Evolutionary conservation across 2,888 invertebrate genomes (phyloP), one percentile per base, ranked within the genome.

Genomic region (Drosophila bunnanda): DNA sequence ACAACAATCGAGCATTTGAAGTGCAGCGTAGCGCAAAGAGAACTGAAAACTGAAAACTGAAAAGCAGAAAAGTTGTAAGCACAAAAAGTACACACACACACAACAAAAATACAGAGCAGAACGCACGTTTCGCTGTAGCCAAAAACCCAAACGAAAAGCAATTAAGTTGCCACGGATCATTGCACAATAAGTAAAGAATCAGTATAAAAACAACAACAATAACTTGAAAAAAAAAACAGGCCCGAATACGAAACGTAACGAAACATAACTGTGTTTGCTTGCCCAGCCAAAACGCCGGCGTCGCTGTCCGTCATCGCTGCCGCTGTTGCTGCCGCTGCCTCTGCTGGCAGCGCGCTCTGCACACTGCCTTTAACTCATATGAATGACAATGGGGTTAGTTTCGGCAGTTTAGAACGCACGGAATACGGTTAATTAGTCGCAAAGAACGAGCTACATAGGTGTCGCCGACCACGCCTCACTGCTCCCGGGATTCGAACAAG

Each of bases 101-200:
- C 25, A 25, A 71, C 50, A 78, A 70, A 75, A 70, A 70, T 74
- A 36, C 53, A n/a, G 34, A 53, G 34, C 54, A 25, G 54, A 54
- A 54, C 46, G 65, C 39, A 59, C 77, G 54, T 56, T 48, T 68
- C 70, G 48, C 67, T 68, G 44, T 78, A 67, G 79, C 77, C 80
- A 80, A 82, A 83, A 79, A 78, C 75, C 75, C 76, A 86, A 89
- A 86, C 84, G 78, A 82, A 89, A 86, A 88, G 81, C 79, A 85
- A 86, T 89, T 88, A 89, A 89, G 77, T 83, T 78, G 89, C 78
- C 77, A 80, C 84, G 88, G 82, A 81, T 88, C 88, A 88, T 88
- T 89, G 89, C 89, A 84, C 89, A 84, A 84, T 80, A 79, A 82
- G 82, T 61, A 81, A 88, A 88, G 87, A 84, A 87, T 84, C 82